These are phyloP conservation scores for Ptilonorhynchus violaceus DNA, from an alignment of 2,113 vertebrate species.

Conservation along the genomic window DNA sequence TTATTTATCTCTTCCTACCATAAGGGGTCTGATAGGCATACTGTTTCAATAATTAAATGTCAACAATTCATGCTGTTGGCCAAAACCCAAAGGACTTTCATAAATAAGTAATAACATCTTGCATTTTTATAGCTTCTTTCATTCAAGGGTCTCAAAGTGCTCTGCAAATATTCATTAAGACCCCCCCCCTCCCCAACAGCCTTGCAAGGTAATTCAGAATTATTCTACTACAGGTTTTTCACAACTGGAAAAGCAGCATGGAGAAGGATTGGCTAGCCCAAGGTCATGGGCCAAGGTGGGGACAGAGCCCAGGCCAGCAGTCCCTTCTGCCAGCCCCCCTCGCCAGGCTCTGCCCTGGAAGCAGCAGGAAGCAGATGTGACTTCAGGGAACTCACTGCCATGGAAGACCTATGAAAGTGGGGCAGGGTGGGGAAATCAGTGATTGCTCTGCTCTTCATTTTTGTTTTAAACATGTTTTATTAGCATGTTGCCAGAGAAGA, in stretches of 20 bases:
- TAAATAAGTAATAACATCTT: slow-evolving; percentile 61
- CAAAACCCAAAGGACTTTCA: slow-evolving; percentile 56
- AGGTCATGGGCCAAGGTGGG: accelerated
- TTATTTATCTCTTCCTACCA: slow-evolving; percentile 70
- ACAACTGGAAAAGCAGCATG: accelerated
- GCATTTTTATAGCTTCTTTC: slow-evolving; percentile 58
- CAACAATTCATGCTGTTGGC: slow-evolving; percentile 65
- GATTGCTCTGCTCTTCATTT: not conserved
- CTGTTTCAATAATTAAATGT: slow-evolving; percentile 73
- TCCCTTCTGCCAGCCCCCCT: not conserved
- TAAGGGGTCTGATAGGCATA: slow-evolving; percentile 57
- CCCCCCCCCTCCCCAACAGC: not conserved
- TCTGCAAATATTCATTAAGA: slow-evolving; percentile 31
- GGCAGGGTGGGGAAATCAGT: not conserved
- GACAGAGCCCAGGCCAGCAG: accelerated
- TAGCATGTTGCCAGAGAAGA: accelerated
- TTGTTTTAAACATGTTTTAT: not conserved
- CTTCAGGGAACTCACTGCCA: not conserved
- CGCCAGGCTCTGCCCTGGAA: accelerated
- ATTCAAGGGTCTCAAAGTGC: slow-evolving; percentile 35
- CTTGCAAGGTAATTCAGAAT: not conserved
- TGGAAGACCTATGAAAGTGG: not conserved
- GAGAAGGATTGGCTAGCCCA: not conserved
- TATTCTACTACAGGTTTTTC: not conserved
- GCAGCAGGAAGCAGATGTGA: not conserved